A percentile compares a stretch with the other conserved stretches of the same genome.
These are phyloP conservation scores for Luffia ferchaultella DNA, from an alignment of 2,888 invertebrate species.

Conservation along the genomic window DNA sequence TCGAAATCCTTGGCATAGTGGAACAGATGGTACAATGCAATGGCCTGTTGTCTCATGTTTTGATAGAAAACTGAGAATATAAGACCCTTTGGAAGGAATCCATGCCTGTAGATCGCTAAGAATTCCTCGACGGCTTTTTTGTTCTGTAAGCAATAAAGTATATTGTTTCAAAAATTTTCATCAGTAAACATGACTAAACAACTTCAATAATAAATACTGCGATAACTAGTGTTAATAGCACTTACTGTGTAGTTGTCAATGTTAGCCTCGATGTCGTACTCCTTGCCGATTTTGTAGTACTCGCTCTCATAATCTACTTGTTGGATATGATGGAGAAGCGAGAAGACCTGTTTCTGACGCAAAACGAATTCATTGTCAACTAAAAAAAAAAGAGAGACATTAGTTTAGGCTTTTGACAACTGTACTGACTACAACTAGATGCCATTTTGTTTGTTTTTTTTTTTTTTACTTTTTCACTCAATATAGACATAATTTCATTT, in stretches of 20 bases:
- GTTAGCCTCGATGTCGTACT: constrained; percentile 41
- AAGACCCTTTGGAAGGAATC: constrained; percentile 51
- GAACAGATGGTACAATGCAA: constrained; percentile 63
- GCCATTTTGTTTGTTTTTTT: too few species aligned
- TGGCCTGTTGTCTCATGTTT: constrained; percentile 50
- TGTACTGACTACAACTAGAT: neutral
- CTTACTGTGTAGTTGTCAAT: constrained; percentile 40
- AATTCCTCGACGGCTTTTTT: constrained; percentile 50
- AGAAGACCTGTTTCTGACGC: constrained; percentile 46
- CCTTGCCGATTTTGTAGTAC: constrained; percentile 37
- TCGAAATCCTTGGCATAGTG: constrained; percentile 68
- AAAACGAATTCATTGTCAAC: constrained; percentile 26
- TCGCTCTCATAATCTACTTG: constrained; percentile 36
- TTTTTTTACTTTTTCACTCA: too few species aligned
- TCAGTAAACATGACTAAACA: too few species aligned
- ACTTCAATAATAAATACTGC: too few species aligned
- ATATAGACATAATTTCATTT: too few species aligned
- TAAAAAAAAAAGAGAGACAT: constrained; percentile 7
- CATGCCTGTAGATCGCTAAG: constrained; percentile 37
- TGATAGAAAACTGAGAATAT: constrained; percentile 60
- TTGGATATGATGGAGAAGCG: constrained; percentile 47
- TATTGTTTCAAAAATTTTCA: neutral
- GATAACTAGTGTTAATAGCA: too few species aligned
- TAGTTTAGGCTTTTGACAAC: neutral
- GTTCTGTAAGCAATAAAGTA: constrained; percentile 30